A percentile compares a stretch with the other conserved stretches of the same genome.
Conservation (phyloP, 2,888 invertebrate genomes). For the Flabesymbios commensalis region DNA sequence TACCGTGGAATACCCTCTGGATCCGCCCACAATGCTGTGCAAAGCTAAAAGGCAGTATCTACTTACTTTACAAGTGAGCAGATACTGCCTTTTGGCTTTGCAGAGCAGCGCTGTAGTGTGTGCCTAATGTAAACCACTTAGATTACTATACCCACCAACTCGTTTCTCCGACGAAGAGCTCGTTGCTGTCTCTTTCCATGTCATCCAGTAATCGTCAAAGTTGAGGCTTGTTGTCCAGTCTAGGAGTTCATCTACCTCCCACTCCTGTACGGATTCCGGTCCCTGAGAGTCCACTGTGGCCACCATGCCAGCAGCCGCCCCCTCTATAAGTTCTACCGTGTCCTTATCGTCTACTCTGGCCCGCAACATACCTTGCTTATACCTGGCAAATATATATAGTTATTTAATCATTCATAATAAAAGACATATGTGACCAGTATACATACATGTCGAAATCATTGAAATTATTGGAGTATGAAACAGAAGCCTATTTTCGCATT, state of each 20-base stretch:
- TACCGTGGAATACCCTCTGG: too few relatives aligned
- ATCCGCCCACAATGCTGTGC: too few relatives aligned
- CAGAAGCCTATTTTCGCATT: too few relatives aligned
- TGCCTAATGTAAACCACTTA: too few relatives aligned
- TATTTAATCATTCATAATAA: neutral
- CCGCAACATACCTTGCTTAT: slow-evolving; percentile 55
- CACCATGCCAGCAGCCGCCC: slow-evolving; percentile 59
- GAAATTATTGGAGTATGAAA: too few relatives aligned
- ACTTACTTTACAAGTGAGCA: too few relatives aligned
- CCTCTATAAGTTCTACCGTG: slow-evolving; percentile 56
- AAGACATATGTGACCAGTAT: too few relatives aligned
- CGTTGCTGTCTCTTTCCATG: slow-evolving; percentile 55
- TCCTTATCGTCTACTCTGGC: slow-evolving; percentile 55
- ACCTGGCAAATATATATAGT: slow-evolving; percentile 39
- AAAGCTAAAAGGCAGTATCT: too few relatives aligned
- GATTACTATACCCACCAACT: neutral
- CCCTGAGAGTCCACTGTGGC: slow-evolving; percentile 55
- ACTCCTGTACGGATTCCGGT: slow-evolving; percentile 54
- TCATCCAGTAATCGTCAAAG: slow-evolving; percentile 57
- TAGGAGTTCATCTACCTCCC: slow-evolving; percentile 61
- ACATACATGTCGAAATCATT: too few relatives aligned
- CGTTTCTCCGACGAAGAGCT: slow-evolving; percentile 47
- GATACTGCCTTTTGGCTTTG: too few relatives aligned
- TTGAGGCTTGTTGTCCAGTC: slow-evolving; percentile 61
- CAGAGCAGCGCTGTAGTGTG: too few relatives aligned